Conservation (phyloP, 2,888 invertebrate genomes). For the Leucophenga montana region DNA sequence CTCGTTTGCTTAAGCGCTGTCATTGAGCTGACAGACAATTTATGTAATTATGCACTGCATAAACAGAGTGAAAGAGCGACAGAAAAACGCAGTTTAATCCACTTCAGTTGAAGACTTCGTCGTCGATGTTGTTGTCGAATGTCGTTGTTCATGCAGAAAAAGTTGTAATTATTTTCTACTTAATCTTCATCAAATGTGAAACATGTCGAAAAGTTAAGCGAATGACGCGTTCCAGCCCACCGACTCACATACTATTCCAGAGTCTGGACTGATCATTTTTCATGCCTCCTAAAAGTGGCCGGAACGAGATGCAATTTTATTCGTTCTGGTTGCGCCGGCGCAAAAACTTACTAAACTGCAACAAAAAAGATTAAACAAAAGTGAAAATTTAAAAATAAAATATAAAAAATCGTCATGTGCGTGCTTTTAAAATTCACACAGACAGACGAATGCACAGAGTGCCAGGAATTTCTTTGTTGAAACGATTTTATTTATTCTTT, state of each 20-base stretch:
- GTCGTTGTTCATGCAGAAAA: constrained; percentile 21
- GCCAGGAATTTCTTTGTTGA: constrained; percentile 14
- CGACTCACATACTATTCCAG: constrained; percentile 5
- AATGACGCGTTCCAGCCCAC: constrained; percentile 15
- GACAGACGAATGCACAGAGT: neutral
- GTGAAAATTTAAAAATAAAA: neutral
- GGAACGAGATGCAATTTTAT: neutral
- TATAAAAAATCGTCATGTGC: constrained; percentile 26
- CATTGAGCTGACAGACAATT: constrained; percentile 63
- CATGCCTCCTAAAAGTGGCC: neutral
- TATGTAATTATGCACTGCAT: constrained; percentile 60
- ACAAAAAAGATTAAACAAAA: neutral
- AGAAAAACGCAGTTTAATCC: neutral
- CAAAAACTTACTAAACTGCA: neutral
- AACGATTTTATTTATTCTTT: constrained; percentile 5
- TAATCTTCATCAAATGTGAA: constrained; percentile 66
- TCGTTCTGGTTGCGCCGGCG: constrained; percentile 13
- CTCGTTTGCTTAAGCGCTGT: constrained; percentile 36
- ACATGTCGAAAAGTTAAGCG: constrained; percentile 64
- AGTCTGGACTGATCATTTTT: constrained; percentile 28
- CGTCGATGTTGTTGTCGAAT: neutral
- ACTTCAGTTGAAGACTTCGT: neutral
- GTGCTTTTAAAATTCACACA: constrained; percentile 28
- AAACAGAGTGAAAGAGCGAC: neutral
- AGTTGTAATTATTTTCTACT: constrained; percentile 67